Evolutionary conservation across 2,888 invertebrate genomes (phyloP), one percentile per base, ranked within the genome.

Genomic region (Caenorhabditis wallacei): DNA sequence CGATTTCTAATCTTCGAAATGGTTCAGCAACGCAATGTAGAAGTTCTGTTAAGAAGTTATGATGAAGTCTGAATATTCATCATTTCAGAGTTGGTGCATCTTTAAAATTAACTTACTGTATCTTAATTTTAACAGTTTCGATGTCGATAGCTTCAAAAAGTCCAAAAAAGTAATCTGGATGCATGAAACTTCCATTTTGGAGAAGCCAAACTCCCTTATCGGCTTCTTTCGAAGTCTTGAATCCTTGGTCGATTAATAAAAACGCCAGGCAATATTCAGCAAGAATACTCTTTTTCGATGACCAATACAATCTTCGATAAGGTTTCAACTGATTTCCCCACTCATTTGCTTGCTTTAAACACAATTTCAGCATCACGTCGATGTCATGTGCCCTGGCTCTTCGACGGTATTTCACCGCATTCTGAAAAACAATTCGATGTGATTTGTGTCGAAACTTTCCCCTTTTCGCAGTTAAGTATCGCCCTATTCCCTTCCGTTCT

Each of bases 251-350:
- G 13, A 87, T 75, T 3, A 87, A 43, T 56, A 86, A 76, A 51
- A 87, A 85, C 3, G 83, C 87, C 10, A 87, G 51, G 10, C 70
- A 80, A 35, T 80, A 87, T 35, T 87, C 87, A 3, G 84, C 74
- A 20, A 87, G 56, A 8, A 87, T 61, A 51, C 69, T 71, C 24
- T 80, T 80, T 79, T 85, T 68, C 2, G 43, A 43, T 5, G 53
- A 68, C 0, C 8, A 0, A 1, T 61, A 40, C 11, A 82, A 30
- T 13, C 61, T 56, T 37, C 59, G 51, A 56, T 84, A 86, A 4
- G 85, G 81, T 10, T 64, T 43, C 64, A 87, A 80, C 30, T 82
- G 79, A 10, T 80, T 76, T n/a, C 78, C 87, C 87, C 87, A 87
- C 4, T 84, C 82, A 4, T 54, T 48, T 0, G 87, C 83, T 61